A percentile compares a stretch with the other conserved stretches of the same genome.
Conservation (phyloP, 2,113 vertebrate genomes). For the Cyanistes caeruleus region DNA sequence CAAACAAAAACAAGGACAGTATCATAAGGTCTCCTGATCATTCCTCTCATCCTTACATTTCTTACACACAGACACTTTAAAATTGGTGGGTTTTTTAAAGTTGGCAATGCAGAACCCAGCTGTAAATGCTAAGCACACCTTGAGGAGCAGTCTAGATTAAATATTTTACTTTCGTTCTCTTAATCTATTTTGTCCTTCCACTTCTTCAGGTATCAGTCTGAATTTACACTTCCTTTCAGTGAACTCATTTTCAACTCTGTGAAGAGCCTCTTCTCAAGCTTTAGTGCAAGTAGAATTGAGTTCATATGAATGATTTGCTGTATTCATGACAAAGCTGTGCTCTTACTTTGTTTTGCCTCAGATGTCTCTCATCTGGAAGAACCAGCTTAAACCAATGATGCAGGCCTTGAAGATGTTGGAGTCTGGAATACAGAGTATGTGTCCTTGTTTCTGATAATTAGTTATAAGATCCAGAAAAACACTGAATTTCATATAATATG, state of each 20-base stretch:
- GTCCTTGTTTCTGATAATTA: too few relatives aligned
- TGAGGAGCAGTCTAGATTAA: not conserved
- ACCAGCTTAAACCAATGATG: not conserved
- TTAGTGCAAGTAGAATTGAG: not conserved
- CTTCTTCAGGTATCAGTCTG: not conserved
- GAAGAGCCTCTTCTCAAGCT: not conserved
- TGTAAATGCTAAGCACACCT: not conserved
- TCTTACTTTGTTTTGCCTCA: not conserved
- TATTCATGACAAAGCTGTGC: not conserved
- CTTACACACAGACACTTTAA: not conserved
- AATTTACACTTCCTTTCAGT: not conserved
- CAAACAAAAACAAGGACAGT: not conserved
- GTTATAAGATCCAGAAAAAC: too few relatives aligned
- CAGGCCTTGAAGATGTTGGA: not conserved
- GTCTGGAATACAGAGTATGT: too few relatives aligned
- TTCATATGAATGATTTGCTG: not conserved
- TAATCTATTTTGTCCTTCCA: not conserved
- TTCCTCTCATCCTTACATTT: not conserved
- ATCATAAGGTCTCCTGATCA: not conserved
- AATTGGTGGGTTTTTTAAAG: not conserved
- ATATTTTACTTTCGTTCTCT: not conserved
- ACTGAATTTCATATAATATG: too few relatives aligned
- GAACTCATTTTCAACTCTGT: not conserved
- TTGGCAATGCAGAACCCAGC: not conserved
- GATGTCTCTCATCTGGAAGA: not conserved